These are phyloP conservation scores for Pristionchus mayeri DNA, from an alignment of 2,888 invertebrate species.

Conservation along the genomic window DNA sequence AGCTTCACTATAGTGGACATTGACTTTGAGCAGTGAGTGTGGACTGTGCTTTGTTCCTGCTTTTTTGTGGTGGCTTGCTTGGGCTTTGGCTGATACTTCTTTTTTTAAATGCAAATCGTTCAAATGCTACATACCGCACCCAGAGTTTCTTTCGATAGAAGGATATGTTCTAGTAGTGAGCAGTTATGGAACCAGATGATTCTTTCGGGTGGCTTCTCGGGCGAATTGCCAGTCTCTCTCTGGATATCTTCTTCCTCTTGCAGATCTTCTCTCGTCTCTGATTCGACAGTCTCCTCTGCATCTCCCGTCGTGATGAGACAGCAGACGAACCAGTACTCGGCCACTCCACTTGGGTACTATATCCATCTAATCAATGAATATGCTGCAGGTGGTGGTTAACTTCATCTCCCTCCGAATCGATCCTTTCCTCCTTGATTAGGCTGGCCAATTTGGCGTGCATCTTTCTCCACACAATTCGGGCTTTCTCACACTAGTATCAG, in stretches of 20 bases:
- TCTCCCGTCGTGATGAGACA: slow-evolving; percentile 33
- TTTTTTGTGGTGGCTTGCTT: not conserved
- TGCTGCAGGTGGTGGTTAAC: too few species aligned
- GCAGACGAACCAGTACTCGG: not conserved
- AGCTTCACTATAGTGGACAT: slow-evolving; percentile 40
- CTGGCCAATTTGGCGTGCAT: not conserved
- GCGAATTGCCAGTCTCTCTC: not conserved
- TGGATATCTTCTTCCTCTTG: not conserved
- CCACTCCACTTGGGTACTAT: not conserved
- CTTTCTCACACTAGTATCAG: slow-evolving; percentile 36
- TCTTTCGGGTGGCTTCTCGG: not conserved
- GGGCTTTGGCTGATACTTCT: not conserved
- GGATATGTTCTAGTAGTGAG: not conserved
- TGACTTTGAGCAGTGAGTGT: slow-evolving; percentile 25
- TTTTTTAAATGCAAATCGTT: not conserved
- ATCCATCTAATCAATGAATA: not conserved
- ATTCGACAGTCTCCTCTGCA: not conserved
- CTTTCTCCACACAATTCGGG: not conserved
- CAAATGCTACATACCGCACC: too few species aligned
- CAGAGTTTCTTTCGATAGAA: not conserved
- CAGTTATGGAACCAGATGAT: not conserved
- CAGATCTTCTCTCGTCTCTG: slow-evolving; percentile 25
- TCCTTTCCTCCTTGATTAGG: not conserved
- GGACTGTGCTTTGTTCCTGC: not conserved
- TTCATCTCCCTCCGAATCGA: not conserved